Evolutionary conservation across 2,888 invertebrate species (phyloP).

Genomic region (Spilarctia lutea): DNA sequence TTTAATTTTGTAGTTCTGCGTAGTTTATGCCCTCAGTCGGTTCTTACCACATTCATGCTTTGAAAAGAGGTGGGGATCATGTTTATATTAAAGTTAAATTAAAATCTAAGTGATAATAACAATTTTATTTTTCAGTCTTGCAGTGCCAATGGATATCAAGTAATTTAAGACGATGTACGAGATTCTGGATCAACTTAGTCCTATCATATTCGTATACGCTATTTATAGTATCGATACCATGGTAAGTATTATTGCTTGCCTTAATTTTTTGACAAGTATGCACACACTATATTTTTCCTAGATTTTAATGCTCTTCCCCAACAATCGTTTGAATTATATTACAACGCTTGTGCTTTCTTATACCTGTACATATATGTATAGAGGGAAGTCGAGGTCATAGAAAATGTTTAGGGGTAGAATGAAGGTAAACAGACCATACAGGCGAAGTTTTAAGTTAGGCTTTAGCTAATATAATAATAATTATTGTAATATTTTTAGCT

Average conservation of each 20-base stretch:
- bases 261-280: background rate
- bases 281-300: background rate
- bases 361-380: background rate
- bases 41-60: no score
- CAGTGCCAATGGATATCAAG: slow-evolving; percentile 78
- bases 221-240: slow-evolving; percentile 76
- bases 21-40: no score
- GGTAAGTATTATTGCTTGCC: slow-evolving; percentile 62
- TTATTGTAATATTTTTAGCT: no score
- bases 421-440: no score
- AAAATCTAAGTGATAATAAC: background rate
- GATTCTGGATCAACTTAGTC: slow-evolving; percentile 78
- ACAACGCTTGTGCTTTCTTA: background rate
- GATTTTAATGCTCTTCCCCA: background rate
- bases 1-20: no score
- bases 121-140: slow-evolving; percentile 68
- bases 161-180: slow-evolving; percentile 72
- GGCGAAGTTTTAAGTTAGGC: no score
- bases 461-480: no score
- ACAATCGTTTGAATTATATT: no score
- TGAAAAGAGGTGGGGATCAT: no score
- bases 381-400: no score
- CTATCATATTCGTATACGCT: slow-evolving; percentile 80
- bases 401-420: no score
- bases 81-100: background rate